Evolutionary conservation across 2,888 invertebrate species (phyloP).

Genomic region (Blastobasis lacticolella): DNA sequence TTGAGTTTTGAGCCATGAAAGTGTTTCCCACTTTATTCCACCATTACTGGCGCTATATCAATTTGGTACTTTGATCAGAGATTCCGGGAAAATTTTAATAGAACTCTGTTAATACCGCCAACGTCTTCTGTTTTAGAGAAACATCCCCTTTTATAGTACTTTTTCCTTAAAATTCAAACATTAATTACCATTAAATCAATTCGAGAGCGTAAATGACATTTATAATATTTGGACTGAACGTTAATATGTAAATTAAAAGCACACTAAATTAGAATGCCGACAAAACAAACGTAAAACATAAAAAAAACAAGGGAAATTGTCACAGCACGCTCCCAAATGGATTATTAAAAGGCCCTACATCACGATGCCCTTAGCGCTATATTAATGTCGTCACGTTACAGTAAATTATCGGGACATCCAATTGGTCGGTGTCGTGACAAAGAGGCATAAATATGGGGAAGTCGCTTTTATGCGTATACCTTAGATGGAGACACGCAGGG

Average conservation of each 20-base stretch:
- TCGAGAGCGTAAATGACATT: neutral
- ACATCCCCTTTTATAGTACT: neutral
- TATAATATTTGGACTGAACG: neutral
- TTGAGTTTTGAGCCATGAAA: slow-evolving; percentile 10
- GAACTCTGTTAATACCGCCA: neutral
- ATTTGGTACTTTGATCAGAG: neutral
- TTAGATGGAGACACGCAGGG: slow-evolving; percentile 48
- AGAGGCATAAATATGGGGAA: slow-evolving; percentile 55
- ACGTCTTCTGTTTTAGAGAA: neutral
- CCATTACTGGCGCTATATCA: slow-evolving; percentile 1
- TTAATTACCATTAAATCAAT: neutral
- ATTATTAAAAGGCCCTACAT: slow-evolving; percentile 52
- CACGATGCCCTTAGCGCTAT: slow-evolving; percentile 36
- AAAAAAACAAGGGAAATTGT: slow-evolving; percentile 37
- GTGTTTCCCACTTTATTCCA: slow-evolving; percentile 9
- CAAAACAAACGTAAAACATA: slow-evolving; percentile 11
- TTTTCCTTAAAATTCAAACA: neutral
- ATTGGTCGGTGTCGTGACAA: slow-evolving; percentile 67
- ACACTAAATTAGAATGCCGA: neutral
- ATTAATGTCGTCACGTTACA: slow-evolving; percentile 57
- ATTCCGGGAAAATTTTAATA: neutral
- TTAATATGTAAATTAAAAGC: neutral
- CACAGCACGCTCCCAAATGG: slow-evolving; percentile 42
- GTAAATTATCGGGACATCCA: slow-evolving; percentile 67
- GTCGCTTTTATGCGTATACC: slow-evolving; percentile 42